Evolutionary conservation across 2,113 vertebrate species (phyloP), one percentile per base, ranked within the genome.

Genomic region (Trematocara stigmaticum): DNA sequence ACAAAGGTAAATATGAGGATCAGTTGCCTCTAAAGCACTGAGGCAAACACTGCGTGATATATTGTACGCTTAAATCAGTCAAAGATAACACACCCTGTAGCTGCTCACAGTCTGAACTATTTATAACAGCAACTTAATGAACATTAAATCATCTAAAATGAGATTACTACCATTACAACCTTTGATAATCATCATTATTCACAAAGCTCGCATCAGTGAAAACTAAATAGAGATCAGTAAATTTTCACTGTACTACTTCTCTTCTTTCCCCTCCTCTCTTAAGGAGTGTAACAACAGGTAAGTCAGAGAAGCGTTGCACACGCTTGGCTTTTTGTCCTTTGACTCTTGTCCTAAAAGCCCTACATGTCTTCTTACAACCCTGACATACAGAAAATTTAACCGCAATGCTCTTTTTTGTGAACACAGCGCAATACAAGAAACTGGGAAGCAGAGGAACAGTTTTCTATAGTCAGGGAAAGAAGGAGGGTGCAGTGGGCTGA

Each of bases 321-420:
- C 3, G 2, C 80, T 16, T 20, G n/a, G 29, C 8, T 18, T 80
- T 53, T 86, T 81, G 84, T 84, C 83, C 81, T 91, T 55, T 34
- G 81, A 61, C 86, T 88, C 84, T 82, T 81, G 8, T 51, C 84
- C 29, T 23, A 61, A 87, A 90, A 87, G 52, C 84, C 87, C 84
- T 59, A 45, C 85, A 15, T 84, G 76, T 87, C 76, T 81, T 40
- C 57, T 85, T 53, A 66, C 52, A 56, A 66, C 83, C 71, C 61
- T 78, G 82, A 88, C 88, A 92, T 79, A 61, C n/a, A 85, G 78
- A 61, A 80, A 2, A 23, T 91, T 84, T 81, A 87, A 86, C 42
- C 9, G 56, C 57, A 86, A n/a, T 80, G 85, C 74, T 79, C 84
- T 81, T 79, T 10, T 69, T 80, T 88, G 59, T 42, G 52, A 87